Percentiles rank a stretch among this genome's conserved stretches.
Conservation (phyloP, 1,140 invertebrate species). For the silkworm (Bombyx mori) region ASM3026992v2 NC_085114.1:10854501-10855000, state of each 20-base stretch:
- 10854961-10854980: constrained; percentile 15
- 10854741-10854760: constrained; percentile 17
- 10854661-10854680: too few species aligned
- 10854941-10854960: too few species aligned
- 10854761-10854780: constrained; percentile 53
- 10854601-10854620: too few species aligned
- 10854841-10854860: constrained; percentile 51
- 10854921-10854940: constrained; percentile 15
- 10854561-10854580: too few species aligned
- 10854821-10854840: constrained; percentile 49
- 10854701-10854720: not conserved
- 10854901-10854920: constrained; percentile 32
- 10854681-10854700: too few species aligned
- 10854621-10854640: too few species aligned
- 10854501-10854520: too few species aligned
- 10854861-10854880: constrained; percentile 37
- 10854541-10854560: too few species aligned
- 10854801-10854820: constrained; percentile 45
- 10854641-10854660: too few species aligned
- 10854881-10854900: constrained; percentile 45
- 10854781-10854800: constrained; percentile 40
- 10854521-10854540: too few species aligned
- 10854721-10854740: not conserved
- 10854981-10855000: too few species aligned
- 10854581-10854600: too few species aligned